Percentiles rank a stretch among this genome's conserved stretches.
Evolutionary conservation across 2,113 vertebrate genomes (phyloP).

Genomic region (Paraplagusia blochii): DNA sequence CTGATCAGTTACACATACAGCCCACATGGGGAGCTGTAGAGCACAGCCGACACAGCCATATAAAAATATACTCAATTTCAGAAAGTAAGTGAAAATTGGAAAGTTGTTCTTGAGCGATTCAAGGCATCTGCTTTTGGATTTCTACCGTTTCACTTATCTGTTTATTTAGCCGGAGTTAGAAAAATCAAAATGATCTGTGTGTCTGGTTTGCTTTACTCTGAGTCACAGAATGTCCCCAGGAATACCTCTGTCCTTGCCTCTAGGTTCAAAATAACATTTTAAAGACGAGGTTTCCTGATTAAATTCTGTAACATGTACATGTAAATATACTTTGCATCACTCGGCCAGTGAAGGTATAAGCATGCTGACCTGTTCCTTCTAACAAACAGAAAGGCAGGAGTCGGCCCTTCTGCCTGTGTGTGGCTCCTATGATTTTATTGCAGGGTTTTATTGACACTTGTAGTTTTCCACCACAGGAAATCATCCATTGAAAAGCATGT

Average conservation of each 20-base stretch:
- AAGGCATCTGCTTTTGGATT: too few relatives aligned
- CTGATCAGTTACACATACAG: too few relatives aligned
- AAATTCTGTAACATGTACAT: slow-evolving; percentile 6
- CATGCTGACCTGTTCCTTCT: neutral
- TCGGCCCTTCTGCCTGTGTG: slow-evolving; percentile 18
- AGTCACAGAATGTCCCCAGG: too few relatives aligned
- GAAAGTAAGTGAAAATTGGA: neutral
- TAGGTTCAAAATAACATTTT: neutral
- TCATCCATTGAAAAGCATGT: slow-evolving; percentile 28
- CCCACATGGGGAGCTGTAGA: neutral
- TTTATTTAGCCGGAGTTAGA: too few relatives aligned
- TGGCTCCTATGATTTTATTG: slow-evolving; percentile 42
- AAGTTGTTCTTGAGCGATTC: too few relatives aligned
- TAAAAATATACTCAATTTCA: neutral
- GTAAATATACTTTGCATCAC: neutral
- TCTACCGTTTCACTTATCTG: too few relatives aligned
- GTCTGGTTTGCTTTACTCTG: neutral
- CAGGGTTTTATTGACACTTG: slow-evolving; percentile 22
- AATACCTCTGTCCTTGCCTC: too few relatives aligned
- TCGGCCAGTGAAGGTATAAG: slow-evolving; percentile 14
- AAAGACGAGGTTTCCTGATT: neutral
- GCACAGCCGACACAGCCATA: too few relatives aligned
- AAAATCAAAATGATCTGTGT: too few relatives aligned
- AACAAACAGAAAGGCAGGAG: slow-evolving; percentile 33
- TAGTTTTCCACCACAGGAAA: slow-evolving; percentile 19